Conservation (phyloP, 2,888 invertebrate genomes). For the Nephrotoma appendiculata region DNA sequence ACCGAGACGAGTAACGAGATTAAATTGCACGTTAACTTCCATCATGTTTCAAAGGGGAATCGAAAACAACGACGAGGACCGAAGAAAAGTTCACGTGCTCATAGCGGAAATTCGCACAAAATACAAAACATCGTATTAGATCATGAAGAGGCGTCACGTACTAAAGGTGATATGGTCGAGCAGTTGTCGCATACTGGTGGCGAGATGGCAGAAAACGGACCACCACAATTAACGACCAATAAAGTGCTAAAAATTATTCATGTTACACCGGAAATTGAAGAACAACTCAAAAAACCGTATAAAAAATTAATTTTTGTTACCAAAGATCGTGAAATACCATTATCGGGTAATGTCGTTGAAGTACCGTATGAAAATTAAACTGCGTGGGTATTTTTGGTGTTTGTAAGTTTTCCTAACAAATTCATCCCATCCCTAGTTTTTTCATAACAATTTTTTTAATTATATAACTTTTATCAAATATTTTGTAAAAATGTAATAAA, state of each 20-base stretch:
- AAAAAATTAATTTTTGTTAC: neutral
- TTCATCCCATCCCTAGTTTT: neutral
- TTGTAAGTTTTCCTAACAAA: neutral
- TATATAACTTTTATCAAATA: neutral
- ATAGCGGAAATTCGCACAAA: neutral
- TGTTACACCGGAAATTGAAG: neutral
- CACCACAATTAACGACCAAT: neutral
- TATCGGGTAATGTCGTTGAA: neutral
- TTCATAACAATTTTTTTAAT: neutral
- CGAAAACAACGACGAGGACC: neutral
- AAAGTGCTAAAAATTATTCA: neutral
- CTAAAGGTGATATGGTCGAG: neutral
- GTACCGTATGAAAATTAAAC: neutral
- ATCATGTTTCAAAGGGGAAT: neutral
- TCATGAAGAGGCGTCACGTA: neutral
- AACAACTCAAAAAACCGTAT: neutral
- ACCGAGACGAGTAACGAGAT: neutral
- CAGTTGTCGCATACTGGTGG: neutral
- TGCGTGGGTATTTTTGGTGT: neutral
- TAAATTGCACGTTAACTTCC: neutral
- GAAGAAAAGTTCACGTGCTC: neutral
- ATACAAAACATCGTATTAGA: neutral
- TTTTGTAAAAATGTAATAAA: neutral
- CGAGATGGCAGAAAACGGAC: neutral
- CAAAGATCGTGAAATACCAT: neutral